Base-by-base conservation (phyloP, 1,140 invertebrate species). In the Scaptomyza hsui region DNA sequence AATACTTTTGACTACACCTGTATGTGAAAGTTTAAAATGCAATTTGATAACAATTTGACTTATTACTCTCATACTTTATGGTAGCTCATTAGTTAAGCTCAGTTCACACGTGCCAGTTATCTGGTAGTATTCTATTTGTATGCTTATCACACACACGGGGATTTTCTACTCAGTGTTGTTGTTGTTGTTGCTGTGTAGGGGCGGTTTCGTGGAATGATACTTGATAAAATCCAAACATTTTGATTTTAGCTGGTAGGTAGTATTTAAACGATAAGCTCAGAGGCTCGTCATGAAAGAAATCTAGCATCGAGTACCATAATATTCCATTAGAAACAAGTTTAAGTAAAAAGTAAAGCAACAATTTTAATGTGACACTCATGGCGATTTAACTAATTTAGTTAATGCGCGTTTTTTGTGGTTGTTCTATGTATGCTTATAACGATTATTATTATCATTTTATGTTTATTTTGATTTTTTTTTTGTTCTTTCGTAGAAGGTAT, bases 351-450 rank as follows among this genome's bases (percentile, higher is more conserved):
- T 51, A 39, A 61, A 73, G 52, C 65, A 71, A 67, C 47, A 49
- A 57, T 75, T 65, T 78, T 75, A 75, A 83, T 82, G 65, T 83
- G 79, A 79, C 75, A 79, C 78, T 83, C 81, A 83, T 85, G 80
- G 68, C 75, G 72, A 83, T 72, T 73, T 80, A 86, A 74, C 72
- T 85, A 77, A 85, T 85, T 86, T 86, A 85, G 81, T 85, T 86
- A 85, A 85, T 85, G 76, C 81, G 49, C 19, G 42, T 62, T 62
- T 55, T 72, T 61, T 73, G 49, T 73, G 49, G 1, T 29, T 61
- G n/a, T 39, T 19, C 49, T 29, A 18, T 19, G 37, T 59, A 86
- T 76, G 71, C 64, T 64, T 73, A 86, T 81, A 86, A 80, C 64
- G 68, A 76, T 86, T 86, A 86, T 86, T 80, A 72, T 85, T 72